phyloP scores from a whole-genome alignment of 2,113 vertebrate genomes.

The Rousettus leschenaultii region DNA sequence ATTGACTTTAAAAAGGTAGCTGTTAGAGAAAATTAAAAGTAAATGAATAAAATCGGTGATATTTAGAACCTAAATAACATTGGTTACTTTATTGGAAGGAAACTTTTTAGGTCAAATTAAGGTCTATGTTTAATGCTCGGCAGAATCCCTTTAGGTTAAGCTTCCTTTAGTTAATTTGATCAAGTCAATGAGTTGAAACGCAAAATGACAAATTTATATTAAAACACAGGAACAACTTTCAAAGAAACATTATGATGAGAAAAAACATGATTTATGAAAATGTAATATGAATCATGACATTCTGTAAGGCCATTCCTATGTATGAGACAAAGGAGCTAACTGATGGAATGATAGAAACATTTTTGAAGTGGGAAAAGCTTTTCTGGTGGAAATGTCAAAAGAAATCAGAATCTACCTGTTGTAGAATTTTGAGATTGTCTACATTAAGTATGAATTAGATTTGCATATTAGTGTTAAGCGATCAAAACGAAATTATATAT shows the following conservation, averaged over 20 bases:
- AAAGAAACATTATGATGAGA: background rate
- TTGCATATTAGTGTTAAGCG: background rate
- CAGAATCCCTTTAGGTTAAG: constrained; percentile 19
- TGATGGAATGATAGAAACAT: background rate
- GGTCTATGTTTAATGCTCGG: constrained; percentile 46
- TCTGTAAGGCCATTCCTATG: background rate
- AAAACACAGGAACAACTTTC: background rate
- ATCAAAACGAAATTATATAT: background rate
- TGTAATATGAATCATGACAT: background rate
- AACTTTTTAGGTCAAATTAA: constrained; percentile 32
- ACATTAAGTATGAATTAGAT: background rate
- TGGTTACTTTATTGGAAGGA: background rate
- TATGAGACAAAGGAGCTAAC: background rate
- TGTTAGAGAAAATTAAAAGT: constrained; percentile 52
- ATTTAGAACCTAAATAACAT: constrained; percentile 60
- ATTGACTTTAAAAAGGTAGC: constrained; percentile 41
- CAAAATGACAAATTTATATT: background rate
- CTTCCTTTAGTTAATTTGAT: constrained; percentile 16
- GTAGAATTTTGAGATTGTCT: background rate
- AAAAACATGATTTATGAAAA: constrained; percentile 20
- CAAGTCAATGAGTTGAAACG: background rate
- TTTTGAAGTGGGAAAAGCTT: background rate
- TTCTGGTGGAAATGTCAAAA: background rate
- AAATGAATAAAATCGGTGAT: constrained; percentile 53
- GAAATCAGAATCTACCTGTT: background rate